Base-by-base conservation (phyloP, 53 echinoderm and acorn worm species). In the Temnopleurus reevesii region DNA sequence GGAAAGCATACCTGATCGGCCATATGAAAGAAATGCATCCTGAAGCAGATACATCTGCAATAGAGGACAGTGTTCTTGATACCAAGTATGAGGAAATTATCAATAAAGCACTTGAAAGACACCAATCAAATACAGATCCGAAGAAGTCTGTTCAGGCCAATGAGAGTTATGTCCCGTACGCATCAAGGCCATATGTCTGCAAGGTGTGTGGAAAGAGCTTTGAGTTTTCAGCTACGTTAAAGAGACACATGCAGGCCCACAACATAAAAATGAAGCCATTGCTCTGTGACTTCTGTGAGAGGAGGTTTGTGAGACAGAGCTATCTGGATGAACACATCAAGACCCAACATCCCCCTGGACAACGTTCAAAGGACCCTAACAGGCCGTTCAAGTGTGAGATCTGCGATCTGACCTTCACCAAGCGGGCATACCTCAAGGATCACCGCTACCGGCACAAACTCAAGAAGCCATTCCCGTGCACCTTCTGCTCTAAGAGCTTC, bases 271-370 rank as follows among this genome's bases (percentile, higher is more conserved):
- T 87, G 71, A 87, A 87, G 53, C 88, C 88, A 1, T 38, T 87
- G 19, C 88, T 87, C 6, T 87, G 88, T 87, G 88, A 87, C 31
- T 87, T 87, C 53, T 87, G 88, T 87, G 88, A 87, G 88, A 49
- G 88, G 71, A 46, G 88, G 34, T 87, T 87, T 35, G 88, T 87
- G 13, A 64, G 88, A 49, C 88, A 87, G 71, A 87, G 88, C 30
- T 66, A 87, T 51, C 53, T 87, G 12, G 88, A 87, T 66, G 88
- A 87, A 2, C 88, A 87, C 51, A 66, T 87, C 21, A 25, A 31
- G 6, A 66, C 29, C 18, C 88, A 66, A 49, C 88, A 87, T 55
- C 88, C 88, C 4, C 88, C 88, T 33, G 71, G 71, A 21, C 49
- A 51, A 29, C 51, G 88, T 2, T 87, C 88, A 8, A 87, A 87